Evolutionary conservation across 2,797 vertebrate genomes (phyloP), one percentile per base, ranked within the genome.

Genomic region (Sebastes itinus): DNA sequence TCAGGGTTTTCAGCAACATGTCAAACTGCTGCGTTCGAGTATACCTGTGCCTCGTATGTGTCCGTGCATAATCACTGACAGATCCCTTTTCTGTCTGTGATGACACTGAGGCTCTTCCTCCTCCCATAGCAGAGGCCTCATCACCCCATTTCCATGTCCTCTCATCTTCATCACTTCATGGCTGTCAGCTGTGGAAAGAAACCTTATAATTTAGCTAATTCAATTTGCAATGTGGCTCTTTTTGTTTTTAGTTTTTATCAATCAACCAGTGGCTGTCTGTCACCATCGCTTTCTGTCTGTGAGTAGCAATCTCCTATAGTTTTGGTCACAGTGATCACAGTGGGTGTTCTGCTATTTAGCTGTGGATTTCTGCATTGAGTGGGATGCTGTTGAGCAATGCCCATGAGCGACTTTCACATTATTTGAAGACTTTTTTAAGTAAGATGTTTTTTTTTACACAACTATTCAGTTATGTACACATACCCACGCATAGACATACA

Each of bases 271-370:
- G 71, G 42, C 33, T 64, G 65, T 49, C 22, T 78, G 76, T 86
- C 61, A 25, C 22, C 33, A 10, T 25, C 2, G 35, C 22, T 42
- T 84, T 54, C 30, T 59, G 68, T 76, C 78, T 89, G 75, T 89
- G 75, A 88, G 68, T 70, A 75, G 66, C 75, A 79, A 6, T 77
- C 64, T 82, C 67, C 73, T 82, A 73, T 74, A 81, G 85, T 78
- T 79, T 72, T 84, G 85, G 76, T 82, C 77, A 66, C 74, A 72
- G 67, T 88, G 81, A 90, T 90, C 91, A 77, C 85, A 75, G 87
- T 93, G 91, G 92, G 93, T 90, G 93, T 91, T 91, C 91, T 49
- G 11, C 55, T 61, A 16, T 68, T 62, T 49, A 14, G 52, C 70
- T 32, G 42, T 65, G 30, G 59, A 80, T 73, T 75, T 83, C 80